A percentile compares a stretch with the other conserved stretches of the same genome.
Evolutionary conservation across 2,113 vertebrate species (phyloP).

Genomic region (Apodemus speciosus): DNA sequence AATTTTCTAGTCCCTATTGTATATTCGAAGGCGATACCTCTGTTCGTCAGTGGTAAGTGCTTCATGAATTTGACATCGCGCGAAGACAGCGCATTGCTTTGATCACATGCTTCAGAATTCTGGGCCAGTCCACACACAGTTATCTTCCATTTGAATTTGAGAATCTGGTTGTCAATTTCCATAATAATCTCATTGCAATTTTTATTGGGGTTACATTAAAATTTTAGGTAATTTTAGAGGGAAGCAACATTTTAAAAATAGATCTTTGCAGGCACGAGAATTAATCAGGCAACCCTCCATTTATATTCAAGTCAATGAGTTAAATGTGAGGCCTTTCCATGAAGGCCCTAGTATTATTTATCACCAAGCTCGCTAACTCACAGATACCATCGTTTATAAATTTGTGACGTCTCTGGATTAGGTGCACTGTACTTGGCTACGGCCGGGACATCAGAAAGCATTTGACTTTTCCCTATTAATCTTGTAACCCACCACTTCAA

Average conservation of each 20-base stretch:
- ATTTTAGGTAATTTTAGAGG: constrained; percentile 62
- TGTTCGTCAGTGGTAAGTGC: constrained; percentile 32
- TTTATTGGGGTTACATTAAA: constrained; percentile 51
- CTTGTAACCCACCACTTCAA: neutral
- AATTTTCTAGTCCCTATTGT: constrained; percentile 25
- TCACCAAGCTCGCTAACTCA: neutral
- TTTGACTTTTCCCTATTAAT: constrained; percentile 52
- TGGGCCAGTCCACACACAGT: neutral
- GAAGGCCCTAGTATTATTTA: neutral
- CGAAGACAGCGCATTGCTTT: constrained; percentile 26
- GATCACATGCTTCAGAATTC: constrained; percentile 34
- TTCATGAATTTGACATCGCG: constrained; percentile 62
- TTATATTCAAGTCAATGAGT: constrained; percentile 43
- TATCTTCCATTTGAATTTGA: constrained; percentile 63
- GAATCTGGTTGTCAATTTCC: constrained; percentile 51
- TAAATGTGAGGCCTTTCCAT: constrained; percentile 22
- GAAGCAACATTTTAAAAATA: constrained; percentile 58
- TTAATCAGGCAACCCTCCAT: constrained; percentile 38
- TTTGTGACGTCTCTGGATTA: constrained; percentile 17
- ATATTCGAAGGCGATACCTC: constrained; percentile 37
- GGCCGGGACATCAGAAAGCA: neutral
- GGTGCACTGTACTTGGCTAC: neutral
- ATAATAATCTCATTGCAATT: constrained; percentile 58
- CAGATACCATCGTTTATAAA: neutral
- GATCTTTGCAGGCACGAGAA: constrained; percentile 12